These are phyloP conservation scores for Poecilia velifera DNA, from an alignment of 2,797 vertebrate species.

Conservation along the genomic window DNA sequence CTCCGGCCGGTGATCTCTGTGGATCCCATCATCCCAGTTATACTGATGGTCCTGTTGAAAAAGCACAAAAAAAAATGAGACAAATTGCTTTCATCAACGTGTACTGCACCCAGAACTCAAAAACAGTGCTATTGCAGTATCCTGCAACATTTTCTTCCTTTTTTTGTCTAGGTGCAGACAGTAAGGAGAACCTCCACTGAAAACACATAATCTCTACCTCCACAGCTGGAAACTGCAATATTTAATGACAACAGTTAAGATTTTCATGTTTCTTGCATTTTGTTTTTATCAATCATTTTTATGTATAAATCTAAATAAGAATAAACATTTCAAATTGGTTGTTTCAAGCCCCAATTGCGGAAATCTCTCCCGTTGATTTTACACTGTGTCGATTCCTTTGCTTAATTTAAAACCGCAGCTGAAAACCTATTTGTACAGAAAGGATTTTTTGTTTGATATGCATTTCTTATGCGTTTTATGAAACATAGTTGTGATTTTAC, in stretches of 20 bases:
- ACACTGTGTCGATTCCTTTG: too few species aligned
- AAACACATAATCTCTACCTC: background rate
- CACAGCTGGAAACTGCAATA: background rate
- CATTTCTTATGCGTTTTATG: too few species aligned
- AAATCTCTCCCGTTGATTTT: too few species aligned
- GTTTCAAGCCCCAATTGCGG: too few species aligned
- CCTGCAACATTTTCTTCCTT: background rate
- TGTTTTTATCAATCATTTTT: background rate
- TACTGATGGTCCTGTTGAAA: slow-evolving; percentile 93
- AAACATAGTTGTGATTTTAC: too few species aligned
- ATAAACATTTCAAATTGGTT: too few species aligned
- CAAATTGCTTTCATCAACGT: background rate
- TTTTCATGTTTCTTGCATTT: background rate
- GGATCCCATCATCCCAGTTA: slow-evolving; percentile 94
- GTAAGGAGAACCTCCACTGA: background rate
- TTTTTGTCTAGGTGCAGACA: background rate
- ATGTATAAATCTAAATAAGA: background rate
- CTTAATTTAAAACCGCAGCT: too few species aligned
- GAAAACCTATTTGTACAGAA: too few species aligned
- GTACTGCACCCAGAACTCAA: background rate
- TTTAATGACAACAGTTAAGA: background rate
- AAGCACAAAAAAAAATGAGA: slow-evolving; percentile 3
- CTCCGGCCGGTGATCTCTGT: slow-evolving; percentile 92
- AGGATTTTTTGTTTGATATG: too few species aligned
- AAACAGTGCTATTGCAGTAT: background rate